phyloP scores from a whole-genome alignment of 2,797 vertebrate species.

The Squalus acanthias region DNA sequence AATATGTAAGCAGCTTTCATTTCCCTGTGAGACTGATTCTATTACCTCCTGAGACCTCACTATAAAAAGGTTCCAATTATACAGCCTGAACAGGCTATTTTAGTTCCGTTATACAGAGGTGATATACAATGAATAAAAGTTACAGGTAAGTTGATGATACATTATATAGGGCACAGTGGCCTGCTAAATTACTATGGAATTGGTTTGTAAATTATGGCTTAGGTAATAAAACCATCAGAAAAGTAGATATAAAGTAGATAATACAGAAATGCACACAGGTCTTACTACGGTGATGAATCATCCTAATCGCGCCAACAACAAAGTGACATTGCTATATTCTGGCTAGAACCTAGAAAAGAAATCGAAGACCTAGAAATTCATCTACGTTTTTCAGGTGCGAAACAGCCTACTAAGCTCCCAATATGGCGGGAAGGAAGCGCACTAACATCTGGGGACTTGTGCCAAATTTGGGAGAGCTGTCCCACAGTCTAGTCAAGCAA shows the following conservation, averaged over 20 bases:
- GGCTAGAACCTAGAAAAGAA: not conserved
- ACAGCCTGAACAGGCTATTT: not conserved
- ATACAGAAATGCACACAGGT: not conserved
- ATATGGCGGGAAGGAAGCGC: not conserved
- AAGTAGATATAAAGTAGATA: not conserved
- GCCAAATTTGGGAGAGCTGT: no score
- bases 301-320: not conserved
- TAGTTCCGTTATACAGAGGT: not conserved
- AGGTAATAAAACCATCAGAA: not conserved
- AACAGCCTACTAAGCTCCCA: not conserved
- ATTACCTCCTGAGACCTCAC: not conserved
- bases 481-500: no score
- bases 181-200: not conserved
- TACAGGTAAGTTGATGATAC: not conserved
- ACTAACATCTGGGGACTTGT: no score
- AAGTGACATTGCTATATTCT: not conserved
- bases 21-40: not conserved
- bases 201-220: not conserved
- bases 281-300: not conserved
- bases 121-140: constrained; percentile 12
- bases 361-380: not conserved
- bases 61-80: constrained; percentile 21
- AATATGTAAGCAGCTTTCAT: constrained; percentile 13
- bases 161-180: not conserved
- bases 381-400: not conserved